Base-by-base conservation (phyloP, 2,888 invertebrate genomes). In the Hydraecia micacea region DNA sequence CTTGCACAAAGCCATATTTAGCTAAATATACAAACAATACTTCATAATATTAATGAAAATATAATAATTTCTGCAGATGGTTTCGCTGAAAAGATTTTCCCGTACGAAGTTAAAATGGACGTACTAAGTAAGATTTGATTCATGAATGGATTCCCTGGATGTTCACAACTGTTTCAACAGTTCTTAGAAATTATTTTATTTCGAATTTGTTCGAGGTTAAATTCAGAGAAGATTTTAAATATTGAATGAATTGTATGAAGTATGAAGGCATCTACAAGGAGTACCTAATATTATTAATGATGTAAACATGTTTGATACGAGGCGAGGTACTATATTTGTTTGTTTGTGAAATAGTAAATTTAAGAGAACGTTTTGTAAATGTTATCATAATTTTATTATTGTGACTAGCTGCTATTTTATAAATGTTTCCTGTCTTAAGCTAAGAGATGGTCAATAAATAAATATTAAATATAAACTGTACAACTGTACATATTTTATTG, bases 371-470 rank as follows among this genome's bases (percentile, higher is more conserved):
- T 94, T 95, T 92, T 94, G 93, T 95, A 94, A 94, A 94, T 95
- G 95, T 96, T 96, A 95, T 95, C 91, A 94, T 95, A 94, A 94
- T 95, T 94, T 94, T 94, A 95, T 93, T 94, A 94, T 95, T 95
- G 93, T 94, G 95, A 94, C 93, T 95, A 96, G 96, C 95, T 93
- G 92, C 94, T 96, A 95, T 95, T 96, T 95, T 95, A 94, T 95
- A 94, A 96, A 95, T 95, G 95, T 96, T 96, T 94, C 96, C 95
- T 95, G 95, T 96, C 93, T 90, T 95, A 95, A 90, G 92, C 90
- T 96, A 96, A 96, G 95, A 95, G 91, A 95, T 93, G 92, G 94
- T 94, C 92, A 95, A 95, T 94, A 95, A 95, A 95, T 95, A 95
- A 95, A 95, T 93, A 94, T 93, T 91, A 93, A 92, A 93, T 92